Evolutionary conservation across 2,113 vertebrate genomes (phyloP).

Genomic region (Dunckerocampus dactyliophorus): DNA sequence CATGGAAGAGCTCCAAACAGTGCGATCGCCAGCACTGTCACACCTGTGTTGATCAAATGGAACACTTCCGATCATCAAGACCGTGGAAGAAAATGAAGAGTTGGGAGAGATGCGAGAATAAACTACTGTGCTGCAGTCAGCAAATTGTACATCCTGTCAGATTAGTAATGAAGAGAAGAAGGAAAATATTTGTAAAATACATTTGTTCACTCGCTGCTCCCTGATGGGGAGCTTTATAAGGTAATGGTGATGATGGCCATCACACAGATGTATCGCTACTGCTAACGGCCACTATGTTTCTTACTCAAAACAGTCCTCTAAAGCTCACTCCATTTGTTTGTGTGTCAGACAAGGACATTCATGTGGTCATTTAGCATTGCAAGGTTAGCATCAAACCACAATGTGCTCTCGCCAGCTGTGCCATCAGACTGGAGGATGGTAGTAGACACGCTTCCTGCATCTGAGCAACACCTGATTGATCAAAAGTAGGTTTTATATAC

Average conservation of each 20-base stretch:
- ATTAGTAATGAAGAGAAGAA: conserved; percentile 5
- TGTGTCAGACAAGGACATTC: not conserved
- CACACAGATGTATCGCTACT: not conserved
- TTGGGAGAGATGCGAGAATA: conserved; percentile 19
- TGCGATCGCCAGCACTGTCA: conserved; percentile 10
- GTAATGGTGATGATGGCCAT: not conserved
- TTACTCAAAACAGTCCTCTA: not conserved
- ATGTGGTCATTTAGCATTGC: not conserved
- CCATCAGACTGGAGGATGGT: not conserved
- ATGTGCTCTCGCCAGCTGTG: conserved; percentile 2
- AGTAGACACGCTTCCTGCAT: not conserved
- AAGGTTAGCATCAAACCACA: conserved; percentile 3
- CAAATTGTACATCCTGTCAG: conserved; percentile 1
- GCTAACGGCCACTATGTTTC: not conserved
- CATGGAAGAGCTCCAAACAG: conserved; percentile 23
- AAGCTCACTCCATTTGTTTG: not conserved
- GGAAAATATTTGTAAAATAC: conserved; percentile 10
- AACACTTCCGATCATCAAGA: conserved; percentile 29
- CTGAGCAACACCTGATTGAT: too few species aligned
- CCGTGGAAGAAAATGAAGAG: conserved; percentile 25
- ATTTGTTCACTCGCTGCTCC: not conserved
- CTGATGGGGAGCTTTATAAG: conserved; percentile 1
- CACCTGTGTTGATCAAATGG: conserved; percentile 29
- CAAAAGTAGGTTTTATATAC: too few species aligned
- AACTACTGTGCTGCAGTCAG: conserved; percentile 16